Base-by-base conservation (phyloP, 2,113 vertebrate species). In the Anthoscopus minutus region DNA sequence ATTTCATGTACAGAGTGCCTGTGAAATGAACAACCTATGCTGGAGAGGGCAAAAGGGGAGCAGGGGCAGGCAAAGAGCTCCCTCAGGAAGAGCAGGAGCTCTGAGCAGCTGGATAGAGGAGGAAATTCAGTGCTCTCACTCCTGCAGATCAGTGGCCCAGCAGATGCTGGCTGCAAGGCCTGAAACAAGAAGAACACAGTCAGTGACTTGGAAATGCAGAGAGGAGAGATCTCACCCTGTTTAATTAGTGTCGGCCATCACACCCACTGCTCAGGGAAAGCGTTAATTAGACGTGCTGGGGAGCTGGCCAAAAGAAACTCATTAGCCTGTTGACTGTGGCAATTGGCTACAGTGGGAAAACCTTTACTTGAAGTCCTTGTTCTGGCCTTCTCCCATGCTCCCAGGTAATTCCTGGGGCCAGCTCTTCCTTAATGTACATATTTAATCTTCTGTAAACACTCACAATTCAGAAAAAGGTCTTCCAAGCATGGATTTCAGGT, bases 1-100 rank as follows among this genome's bases (percentile, higher is more conserved):
- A 30, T 65, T 7, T 4, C 4, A 3, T 9, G 22, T 11, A 13
- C 50, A 40, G 74, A 51, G 10, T 6, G 17, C 13, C 20, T 0
- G 4, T 40, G 57, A 54, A 54, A 28, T 1, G 38, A 86, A 13
- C 23, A 30, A 22, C 25, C 53, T 20, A 2, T 14, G 13, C 53
- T n/a, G 53, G 20, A 9, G 9, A 42, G 21, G 38, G 12, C n/a
- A 56, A 21, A 33, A 33, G 2, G 27, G 71, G 37, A 73, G 56
- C 10, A 25, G 56, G 11, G 28, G 16, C 61, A 67, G 53, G 35
- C 53, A 69, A 33, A 19, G 1, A 67, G 30, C 54, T 86, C 2
- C 2, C 48, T 64, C 13, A 21, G 20, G 33, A n/a, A 1, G 37
- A 17, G 7, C 31, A 18, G 30, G 50, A 88, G 0, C 35, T 19